Percentiles rank a stretch among this genome's conserved stretches.
These are phyloP conservation scores for Hucho hucho DNA, from an alignment of 2,113 vertebrate genomes.

Conservation along the genomic window DNA sequence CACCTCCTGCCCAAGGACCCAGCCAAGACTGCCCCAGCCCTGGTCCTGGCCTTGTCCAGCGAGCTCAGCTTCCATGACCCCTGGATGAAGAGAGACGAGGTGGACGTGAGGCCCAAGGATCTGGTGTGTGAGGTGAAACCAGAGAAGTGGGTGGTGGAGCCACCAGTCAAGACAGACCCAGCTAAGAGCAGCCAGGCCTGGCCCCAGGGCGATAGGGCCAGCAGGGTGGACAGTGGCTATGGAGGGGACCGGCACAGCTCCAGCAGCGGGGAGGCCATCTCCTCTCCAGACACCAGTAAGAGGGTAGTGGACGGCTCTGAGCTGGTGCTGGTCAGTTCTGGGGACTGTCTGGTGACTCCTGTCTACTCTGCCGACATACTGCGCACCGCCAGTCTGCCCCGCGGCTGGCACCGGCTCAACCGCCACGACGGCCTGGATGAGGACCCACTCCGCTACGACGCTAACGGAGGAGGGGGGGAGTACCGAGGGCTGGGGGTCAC, in stretches of 20 bases:
- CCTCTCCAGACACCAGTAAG: conserved; percentile 71
- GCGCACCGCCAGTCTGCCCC: conserved; percentile 81
- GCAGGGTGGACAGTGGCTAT: conserved; percentile 8
- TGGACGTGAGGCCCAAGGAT: conserved; percentile 57
- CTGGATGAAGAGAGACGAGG: conserved; percentile 87
- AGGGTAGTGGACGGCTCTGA: conserved; percentile 91
- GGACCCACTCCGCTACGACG: conserved; percentile 10
- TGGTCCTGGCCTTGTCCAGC: conserved; percentile 59
- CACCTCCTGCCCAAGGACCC: conserved; percentile 52
- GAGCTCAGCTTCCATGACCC: conserved; percentile 89
- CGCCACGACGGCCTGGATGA: conserved; percentile 69
- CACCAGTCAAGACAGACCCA: conserved; percentile 60
- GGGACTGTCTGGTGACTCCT: conserved; percentile 70
- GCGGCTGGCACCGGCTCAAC: conserved; percentile 66
- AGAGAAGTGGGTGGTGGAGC: conserved; percentile 59
- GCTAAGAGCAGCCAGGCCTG: conserved; percentile 47
- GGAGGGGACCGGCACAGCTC: conserved; percentile 51
- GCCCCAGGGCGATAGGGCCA: conserved; percentile 13
- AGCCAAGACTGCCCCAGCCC: conserved; percentile 53
- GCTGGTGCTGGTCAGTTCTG: conserved; percentile 83
- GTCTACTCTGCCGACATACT: conserved; percentile 84
- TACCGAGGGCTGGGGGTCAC: conserved; percentile 78
- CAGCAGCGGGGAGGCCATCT: conserved; percentile 74
- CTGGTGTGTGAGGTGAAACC: conserved; percentile 47
- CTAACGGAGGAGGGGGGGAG: conserved; percentile 65